Base-by-base conservation (phyloP, 1,140 invertebrate genomes). In the Mycetomoellerius zeteki region DNA sequence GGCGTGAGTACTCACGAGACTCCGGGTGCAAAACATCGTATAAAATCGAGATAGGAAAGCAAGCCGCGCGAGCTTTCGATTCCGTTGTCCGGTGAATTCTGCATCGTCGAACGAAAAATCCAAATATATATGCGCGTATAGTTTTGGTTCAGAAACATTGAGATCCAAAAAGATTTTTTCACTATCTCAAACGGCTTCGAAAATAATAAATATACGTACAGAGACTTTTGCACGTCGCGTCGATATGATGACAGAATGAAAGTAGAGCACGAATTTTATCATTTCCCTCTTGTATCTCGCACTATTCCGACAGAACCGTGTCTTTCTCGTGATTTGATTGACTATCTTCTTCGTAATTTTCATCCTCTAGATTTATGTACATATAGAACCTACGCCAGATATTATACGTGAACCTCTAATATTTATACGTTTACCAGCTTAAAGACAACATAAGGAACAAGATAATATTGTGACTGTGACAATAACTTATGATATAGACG, bases 401-500 rank as follows among this genome's bases (percentile, higher is more conserved):
- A 37, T 37, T 37, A 37, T 8, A 37, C 33, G 7, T 37, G 6
- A 37, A 8, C 7, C 33, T 58, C n/a, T 27, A 4, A 43, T 50
- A 50, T 50, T 0, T 16, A 21, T 60, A 24, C 2, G 16, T 0
- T 58, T 37, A 24, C 21, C 8, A 8, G 21, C 27, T 62, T 21
- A 50, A 84, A 19, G 7, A 21, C 14, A 19, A 43, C 33, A 24
- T 58, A 72, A 43, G 33, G 24, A 47, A n/a, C n/a, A 30, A 72
- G 24, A 58, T 73, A 27, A n/a, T 60, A 24, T 16, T 75, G n/a
- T 16, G 47, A 72, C 24, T 47, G 33, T 30, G 37, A 71, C 80
- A 62, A 60, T 84, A 84, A 62, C n/a, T 73, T 84, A 50, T 33
- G 47, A 73, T 5, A 21, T 73, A 82, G 37, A 24, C n/a, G 69